Evolutionary conservation across 64 coral and sea anemone species (phyloP).

Genomic region (Astreopora myriophthalma): DNA sequence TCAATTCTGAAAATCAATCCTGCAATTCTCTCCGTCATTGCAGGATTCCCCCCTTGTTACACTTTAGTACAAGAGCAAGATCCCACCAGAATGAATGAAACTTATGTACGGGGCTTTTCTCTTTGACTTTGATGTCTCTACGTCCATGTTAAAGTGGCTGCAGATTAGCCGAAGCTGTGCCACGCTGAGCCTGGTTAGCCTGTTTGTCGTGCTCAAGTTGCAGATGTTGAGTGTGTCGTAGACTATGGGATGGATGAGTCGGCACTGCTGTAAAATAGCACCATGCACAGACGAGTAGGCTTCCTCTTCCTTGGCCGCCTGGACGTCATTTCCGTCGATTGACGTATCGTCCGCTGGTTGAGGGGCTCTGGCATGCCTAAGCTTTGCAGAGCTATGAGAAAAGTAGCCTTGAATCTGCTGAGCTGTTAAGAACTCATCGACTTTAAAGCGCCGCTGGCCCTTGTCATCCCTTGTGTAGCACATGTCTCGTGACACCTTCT

Average conservation of each 20-base stretch:
- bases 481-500: not conserved
- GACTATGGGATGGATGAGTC: too few species aligned
- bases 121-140: not conserved
- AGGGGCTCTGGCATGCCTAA: not conserved
- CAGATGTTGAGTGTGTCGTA: too few species aligned
- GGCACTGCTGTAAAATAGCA: too few species aligned
- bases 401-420: constrained; percentile 12
- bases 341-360: not conserved
- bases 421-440: not conserved
- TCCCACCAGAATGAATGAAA: not conserved
- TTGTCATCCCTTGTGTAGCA: not conserved
- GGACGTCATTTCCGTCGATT: not conserved
- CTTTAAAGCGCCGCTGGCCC: not conserved
- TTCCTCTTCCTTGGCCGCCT: not conserved
- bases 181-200: not conserved
- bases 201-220: too few species aligned
- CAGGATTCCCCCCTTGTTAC: too few species aligned
- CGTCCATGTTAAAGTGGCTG: constrained; percentile 3
- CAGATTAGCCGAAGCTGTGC: not conserved
- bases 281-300: too few species aligned
- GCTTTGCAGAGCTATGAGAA: not conserved
- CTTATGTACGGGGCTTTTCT: not conserved
- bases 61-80: not conserved
- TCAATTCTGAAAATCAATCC: too few species aligned
- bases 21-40: too few species aligned